Evolutionary conservation across 2,113 vertebrate genomes (phyloP).

Genomic region (Motacilla alba): DNA sequence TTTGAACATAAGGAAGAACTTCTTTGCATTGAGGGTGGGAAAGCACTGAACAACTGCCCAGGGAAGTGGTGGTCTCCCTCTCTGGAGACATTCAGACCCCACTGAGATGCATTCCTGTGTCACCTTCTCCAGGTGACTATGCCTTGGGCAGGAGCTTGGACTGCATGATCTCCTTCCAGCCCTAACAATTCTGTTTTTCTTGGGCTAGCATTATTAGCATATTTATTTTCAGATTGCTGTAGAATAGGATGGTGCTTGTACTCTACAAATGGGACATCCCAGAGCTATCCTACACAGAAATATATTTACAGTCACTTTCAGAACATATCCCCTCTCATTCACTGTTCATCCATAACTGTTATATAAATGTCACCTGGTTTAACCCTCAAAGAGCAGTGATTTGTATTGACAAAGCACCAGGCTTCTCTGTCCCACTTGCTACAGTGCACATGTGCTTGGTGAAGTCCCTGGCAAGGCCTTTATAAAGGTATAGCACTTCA

Average conservation of each 20-base stretch:
- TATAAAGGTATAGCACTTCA: neutral
- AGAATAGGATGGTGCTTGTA: neutral
- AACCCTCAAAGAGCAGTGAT: neutral
- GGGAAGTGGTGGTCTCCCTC: neutral
- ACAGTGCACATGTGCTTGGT: no score
- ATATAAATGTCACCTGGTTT: neutral
- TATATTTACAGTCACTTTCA: neutral
- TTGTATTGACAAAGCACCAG: neutral
- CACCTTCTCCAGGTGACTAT: neutral
- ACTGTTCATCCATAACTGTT: neutral
- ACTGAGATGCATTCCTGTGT: neutral
- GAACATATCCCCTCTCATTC: neutral
- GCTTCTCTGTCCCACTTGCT: neutral
- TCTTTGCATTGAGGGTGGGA: neutral
- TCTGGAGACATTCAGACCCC: neutral
- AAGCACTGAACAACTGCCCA: neutral
- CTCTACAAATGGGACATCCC: neutral
- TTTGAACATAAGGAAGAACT: neutral
- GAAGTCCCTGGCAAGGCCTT: neutral
- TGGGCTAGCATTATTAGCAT: neutral
- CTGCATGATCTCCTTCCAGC: neutral
- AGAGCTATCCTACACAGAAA: neutral
- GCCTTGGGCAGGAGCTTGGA: neutral
- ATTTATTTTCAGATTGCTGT: neutral
- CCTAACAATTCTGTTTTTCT: neutral